Conservation (phyloP, 2,113 vertebrate species). For the Noctilio leporinus region DNA sequence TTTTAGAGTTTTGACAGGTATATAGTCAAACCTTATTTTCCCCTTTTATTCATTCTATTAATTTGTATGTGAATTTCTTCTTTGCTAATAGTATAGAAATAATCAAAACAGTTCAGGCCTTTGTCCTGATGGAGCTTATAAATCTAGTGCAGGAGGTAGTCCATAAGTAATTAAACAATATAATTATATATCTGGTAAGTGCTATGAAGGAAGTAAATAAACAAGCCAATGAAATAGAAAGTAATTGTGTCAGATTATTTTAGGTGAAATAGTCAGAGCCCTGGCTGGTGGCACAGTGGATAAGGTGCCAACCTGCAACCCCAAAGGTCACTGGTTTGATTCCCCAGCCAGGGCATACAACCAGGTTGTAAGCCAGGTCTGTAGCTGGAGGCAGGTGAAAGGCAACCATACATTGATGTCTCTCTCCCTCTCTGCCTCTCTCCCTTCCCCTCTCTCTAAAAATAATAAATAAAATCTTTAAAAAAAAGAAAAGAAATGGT, state of each 20-base stretch:
- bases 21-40: background rate
- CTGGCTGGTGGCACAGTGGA: too few relatives aligned
- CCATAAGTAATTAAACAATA: background rate
- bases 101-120: background rate
- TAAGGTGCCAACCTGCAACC: too few relatives aligned
- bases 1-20: background rate
- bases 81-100: background rate
- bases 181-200: background rate
- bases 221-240: background rate
- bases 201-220: background rate
- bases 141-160: background rate
- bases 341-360: too few relatives aligned
- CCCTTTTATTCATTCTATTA: background rate
- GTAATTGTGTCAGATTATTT: background rate
- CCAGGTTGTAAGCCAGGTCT: too few relatives aligned
- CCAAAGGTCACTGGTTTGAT: too few relatives aligned
- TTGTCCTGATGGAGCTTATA: background rate
- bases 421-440: too few relatives aligned
- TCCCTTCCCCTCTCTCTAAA: too few relatives aligned
- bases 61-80: background rate
- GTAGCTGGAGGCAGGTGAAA: too few relatives aligned
- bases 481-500: too few relatives aligned
- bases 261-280: background rate
- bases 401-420: too few relatives aligned
- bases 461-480: too few relatives aligned